Evolutionary conservation across 2,888 invertebrate genomes (phyloP).

Genomic region (Dolichomitus sp.): DNA sequence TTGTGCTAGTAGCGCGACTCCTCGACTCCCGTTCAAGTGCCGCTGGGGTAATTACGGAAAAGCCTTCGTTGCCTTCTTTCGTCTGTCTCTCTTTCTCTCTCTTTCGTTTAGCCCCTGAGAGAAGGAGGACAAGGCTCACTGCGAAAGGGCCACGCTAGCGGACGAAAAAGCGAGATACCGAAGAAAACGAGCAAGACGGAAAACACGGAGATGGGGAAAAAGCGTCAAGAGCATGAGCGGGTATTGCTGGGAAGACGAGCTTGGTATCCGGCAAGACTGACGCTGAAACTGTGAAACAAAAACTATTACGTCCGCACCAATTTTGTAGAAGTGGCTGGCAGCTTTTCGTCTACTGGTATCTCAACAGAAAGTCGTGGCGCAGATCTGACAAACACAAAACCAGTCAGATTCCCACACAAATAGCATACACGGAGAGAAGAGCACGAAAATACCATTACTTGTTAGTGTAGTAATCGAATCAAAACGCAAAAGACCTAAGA

Average conservation of each 20-base stretch:
- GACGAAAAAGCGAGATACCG: neutral
- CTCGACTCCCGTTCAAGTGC: slow-evolving; percentile 39
- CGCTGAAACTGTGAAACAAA: slow-evolving; percentile 17
- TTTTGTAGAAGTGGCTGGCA: slow-evolving; percentile 19
- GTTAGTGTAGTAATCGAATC: no score
- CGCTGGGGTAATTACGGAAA: slow-evolving; percentile 61
- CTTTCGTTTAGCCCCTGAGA: neutral
- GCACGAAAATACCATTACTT: no score
- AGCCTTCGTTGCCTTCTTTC: slow-evolving; percentile 43
- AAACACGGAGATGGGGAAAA: slow-evolving; percentile 7
- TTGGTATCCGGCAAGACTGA: slow-evolving; percentile 10
- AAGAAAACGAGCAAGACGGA: slow-evolving; percentile 15
- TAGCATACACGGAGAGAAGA: neutral
- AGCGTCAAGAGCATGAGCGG: neutral
- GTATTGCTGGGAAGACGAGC: slow-evolving; percentile 8
- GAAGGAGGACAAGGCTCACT: neutral
- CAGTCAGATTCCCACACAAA: neutral
- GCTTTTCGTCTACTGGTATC: neutral
- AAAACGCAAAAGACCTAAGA: no score
- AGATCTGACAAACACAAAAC: neutral
- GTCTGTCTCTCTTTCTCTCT: slow-evolving; percentile 14
- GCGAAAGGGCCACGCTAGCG: neutral
- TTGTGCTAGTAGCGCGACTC: slow-evolving; percentile 34
- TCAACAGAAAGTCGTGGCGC: neutral
- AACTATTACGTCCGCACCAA: slow-evolving; percentile 36